Evolutionary conservation across 2,888 invertebrate genomes (phyloP).

Genomic region (Stenolophus ochropezus): DNA sequence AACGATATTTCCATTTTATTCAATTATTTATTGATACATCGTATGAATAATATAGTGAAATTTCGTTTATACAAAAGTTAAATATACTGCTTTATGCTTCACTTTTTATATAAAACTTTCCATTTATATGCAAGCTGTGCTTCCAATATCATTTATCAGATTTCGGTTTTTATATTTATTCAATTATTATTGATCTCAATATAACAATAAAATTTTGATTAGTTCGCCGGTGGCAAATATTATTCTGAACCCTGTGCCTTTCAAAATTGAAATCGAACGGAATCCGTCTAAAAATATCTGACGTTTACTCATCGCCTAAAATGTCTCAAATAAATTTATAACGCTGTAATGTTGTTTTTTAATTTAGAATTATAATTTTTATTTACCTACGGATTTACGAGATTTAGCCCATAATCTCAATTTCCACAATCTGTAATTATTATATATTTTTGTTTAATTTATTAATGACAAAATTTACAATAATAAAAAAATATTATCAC

Average conservation of each 20-base stretch:
- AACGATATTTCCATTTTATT: too few relatives aligned
- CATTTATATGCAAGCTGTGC: background rate
- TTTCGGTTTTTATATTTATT: background rate
- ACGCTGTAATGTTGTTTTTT: constrained; percentile 20
- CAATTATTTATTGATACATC: too few relatives aligned
- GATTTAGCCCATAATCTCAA: background rate
- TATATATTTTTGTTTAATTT: too few relatives aligned
- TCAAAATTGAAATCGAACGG: background rate
- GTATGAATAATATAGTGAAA: too few relatives aligned
- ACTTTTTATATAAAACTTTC: background rate
- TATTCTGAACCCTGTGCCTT: background rate
- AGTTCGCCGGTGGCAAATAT: background rate
- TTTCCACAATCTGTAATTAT: too few relatives aligned
- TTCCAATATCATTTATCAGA: background rate
- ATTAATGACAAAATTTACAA: too few relatives aligned
- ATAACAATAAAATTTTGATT: background rate
- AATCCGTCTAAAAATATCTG: background rate
- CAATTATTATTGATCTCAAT: constrained; percentile 7
- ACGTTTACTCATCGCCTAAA: background rate
- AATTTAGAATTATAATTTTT: constrained; percentile 17
- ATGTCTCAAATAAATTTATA: background rate
- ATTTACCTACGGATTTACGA: background rate
- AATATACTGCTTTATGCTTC: background rate
- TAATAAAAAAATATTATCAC: too few relatives aligned
- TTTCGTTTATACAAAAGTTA: too few relatives aligned